phyloP scores from a whole-genome alignment of 2,888 invertebrate species.

The Colletes collaris region DNA sequence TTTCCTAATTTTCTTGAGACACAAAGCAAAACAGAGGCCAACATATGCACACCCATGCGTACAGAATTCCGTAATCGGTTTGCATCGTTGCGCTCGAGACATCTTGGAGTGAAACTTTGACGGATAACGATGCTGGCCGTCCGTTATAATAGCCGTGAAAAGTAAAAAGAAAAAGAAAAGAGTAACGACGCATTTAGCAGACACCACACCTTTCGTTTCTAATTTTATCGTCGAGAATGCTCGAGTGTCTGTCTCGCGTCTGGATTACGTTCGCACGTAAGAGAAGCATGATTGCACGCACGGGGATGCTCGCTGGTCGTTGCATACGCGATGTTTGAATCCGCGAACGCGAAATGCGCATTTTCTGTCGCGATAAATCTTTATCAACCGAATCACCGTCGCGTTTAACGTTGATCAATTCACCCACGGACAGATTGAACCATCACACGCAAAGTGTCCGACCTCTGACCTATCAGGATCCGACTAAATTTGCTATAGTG shows the following conservation, averaged over 20 bases:
- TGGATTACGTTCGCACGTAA: conserved; percentile 35
- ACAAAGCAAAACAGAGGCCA: no score
- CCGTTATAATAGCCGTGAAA: no score
- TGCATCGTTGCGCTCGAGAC: no score
- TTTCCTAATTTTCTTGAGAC: no score
- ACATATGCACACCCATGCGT: no score
- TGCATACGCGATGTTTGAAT: not conserved
- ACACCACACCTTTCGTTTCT: conserved; percentile 32
- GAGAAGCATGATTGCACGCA: conserved; percentile 33
- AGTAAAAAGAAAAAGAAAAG: not conserved
- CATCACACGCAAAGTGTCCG: no score
- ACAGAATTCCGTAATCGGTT: no score
- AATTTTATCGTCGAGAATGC: conserved; percentile 39
- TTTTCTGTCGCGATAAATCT: conserved; percentile 23
- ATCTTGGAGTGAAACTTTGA: no score
- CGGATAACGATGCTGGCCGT: no score
- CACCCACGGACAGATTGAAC: conserved; percentile 4
- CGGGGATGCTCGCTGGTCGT: not conserved
- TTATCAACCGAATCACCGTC: conserved; percentile 25
- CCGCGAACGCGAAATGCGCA: conserved; percentile 23
- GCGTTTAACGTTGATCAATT: conserved; percentile 39
- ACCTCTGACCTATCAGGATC: no score
- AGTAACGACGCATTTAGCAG: conserved; percentile 12
- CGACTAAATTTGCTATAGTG: no score
- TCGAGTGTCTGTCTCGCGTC: conserved; percentile 45